These are phyloP conservation scores for Pelobates cultripes DNA, from an alignment of 2,797 vertebrate species.

Conservation along the genomic window DNA sequence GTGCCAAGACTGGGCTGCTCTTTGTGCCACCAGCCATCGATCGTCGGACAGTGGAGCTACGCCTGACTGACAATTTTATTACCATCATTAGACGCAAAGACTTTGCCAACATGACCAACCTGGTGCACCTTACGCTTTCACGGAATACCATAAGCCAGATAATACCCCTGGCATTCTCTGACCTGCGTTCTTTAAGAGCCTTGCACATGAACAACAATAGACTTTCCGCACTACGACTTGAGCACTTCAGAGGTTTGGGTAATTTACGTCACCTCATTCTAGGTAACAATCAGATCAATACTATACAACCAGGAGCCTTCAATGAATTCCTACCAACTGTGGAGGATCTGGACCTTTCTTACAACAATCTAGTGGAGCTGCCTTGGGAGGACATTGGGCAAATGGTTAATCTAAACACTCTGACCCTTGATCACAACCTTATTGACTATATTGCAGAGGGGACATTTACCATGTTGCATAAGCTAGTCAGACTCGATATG, in stretches of 20 bases:
- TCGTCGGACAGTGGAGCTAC: constrained; percentile 91
- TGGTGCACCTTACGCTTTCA: constrained; percentile 93
- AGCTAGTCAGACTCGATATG: constrained; percentile 90
- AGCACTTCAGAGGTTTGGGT: constrained; percentile 86
- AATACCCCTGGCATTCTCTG: constrained; percentile 82
- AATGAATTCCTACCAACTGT: constrained; percentile 89
- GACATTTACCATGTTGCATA: constrained; percentile 88
- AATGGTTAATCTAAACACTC: constrained; percentile 91
- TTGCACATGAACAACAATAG: constrained; percentile 95
- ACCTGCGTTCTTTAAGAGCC: constrained; percentile 85
- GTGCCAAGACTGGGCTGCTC: constrained; percentile 91
- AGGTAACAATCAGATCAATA: constrained; percentile 92
- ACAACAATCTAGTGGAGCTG: constrained; percentile 88
- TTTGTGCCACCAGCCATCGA: constrained; percentile 91
- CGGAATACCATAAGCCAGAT: constrained; percentile 94
- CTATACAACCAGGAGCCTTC: constrained; percentile 81
- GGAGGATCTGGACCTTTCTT: constrained; percentile 93
- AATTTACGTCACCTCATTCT: constrained; percentile 93
- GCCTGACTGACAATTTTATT: constrained; percentile 95
- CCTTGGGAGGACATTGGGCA: constrained; percentile 92
- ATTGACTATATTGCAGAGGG: constrained; percentile 87
- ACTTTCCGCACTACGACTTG: constrained; percentile 78
- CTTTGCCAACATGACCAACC: constrained; percentile 94
- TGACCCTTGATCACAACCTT: constrained; percentile 93
- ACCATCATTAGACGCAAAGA: constrained; percentile 87